Conservation (phyloP, 2,113 vertebrate species). For the Chamaea fasciata region DNA sequence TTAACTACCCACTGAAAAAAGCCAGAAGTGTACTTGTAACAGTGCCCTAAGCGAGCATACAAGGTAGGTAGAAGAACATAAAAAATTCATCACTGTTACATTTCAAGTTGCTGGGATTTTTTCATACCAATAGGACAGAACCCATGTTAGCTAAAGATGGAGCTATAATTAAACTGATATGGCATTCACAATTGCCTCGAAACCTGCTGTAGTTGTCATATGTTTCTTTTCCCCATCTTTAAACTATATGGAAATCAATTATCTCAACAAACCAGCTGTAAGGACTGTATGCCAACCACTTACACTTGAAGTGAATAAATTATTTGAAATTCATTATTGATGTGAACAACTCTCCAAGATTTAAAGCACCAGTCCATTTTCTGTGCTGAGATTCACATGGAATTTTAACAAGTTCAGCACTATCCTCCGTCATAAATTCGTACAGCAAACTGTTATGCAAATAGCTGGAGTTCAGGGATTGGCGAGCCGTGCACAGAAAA, state of each 20-base stretch:
- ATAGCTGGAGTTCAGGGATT: constrained; percentile 63
- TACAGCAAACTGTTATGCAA: constrained; percentile 71
- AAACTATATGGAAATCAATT: constrained; percentile 96
- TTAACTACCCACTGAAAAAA: constrained; percentile 79
- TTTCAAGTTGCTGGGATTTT: constrained; percentile 79
- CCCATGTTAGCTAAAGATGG: constrained; percentile 76
- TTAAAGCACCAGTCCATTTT: constrained; percentile 76
- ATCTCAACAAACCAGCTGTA: constrained; percentile 91
- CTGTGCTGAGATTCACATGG: constrained; percentile 63
- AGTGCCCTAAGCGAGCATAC: constrained; percentile 72
- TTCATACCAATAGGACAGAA: constrained; percentile 81
- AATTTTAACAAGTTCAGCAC: constrained; percentile 81
- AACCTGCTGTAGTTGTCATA: constrained; percentile 71
- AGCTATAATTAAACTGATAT: constrained; percentile 83
- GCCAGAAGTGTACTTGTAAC: constrained; percentile 75
- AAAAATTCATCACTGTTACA: constrained; percentile 82
- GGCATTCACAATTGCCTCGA: constrained; percentile 67
- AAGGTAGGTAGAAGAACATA: constrained; percentile 72
- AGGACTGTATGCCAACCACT: constrained; percentile 88
- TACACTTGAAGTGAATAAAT: constrained; percentile 91
- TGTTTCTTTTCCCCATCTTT: constrained; percentile 81
- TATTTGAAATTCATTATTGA: constrained; percentile 92
- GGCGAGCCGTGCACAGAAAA: constrained; percentile 16
- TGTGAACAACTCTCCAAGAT: constrained; percentile 80
- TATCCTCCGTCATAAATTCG: constrained; percentile 49